Evolutionary conservation across 2,888 invertebrate species (phyloP).

Genomic region (Euclidia mi): DNA sequence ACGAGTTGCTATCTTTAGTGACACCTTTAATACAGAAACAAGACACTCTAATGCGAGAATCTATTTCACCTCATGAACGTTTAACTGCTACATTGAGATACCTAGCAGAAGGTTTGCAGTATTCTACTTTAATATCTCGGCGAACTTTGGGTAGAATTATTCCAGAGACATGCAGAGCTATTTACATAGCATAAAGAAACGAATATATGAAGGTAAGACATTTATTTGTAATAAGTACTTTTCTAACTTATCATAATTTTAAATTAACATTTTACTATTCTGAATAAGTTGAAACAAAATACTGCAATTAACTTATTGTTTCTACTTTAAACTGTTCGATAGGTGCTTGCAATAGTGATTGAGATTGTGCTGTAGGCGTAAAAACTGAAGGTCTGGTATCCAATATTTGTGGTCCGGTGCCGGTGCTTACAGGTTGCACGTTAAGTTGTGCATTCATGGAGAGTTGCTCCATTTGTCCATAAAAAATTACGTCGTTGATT

Average conservation of each 20-base stretch:
- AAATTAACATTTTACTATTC: neutral
- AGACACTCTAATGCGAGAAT: constrained; percentile 29
- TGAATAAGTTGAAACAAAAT: no score
- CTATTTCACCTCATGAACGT: constrained; percentile 34
- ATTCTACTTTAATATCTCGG: no score
- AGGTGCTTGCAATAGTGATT: no score
- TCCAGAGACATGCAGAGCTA: no score
- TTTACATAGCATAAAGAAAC: no score
- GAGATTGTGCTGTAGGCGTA: no score
- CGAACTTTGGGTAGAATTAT: no score
- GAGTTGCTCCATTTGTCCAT: neutral
- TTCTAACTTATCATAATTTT: neutral
- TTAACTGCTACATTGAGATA: constrained; percentile 31
- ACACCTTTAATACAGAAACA: constrained; percentile 34
- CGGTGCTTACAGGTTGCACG: no score
- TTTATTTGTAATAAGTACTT: neutral
- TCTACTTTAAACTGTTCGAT: no score
- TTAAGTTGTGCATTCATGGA: neutral
- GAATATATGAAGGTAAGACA: neutral
- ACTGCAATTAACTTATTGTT: no score
- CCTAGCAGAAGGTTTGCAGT: constrained; percentile 18
- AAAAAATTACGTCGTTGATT: neutral
- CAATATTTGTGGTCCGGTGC: neutral
- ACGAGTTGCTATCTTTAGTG: constrained; percentile 2
- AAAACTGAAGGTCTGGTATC: neutral